These are phyloP conservation scores for Autographa pulchrina DNA, from an alignment of 2,888 invertebrate species.

Conservation along the genomic window DNA sequence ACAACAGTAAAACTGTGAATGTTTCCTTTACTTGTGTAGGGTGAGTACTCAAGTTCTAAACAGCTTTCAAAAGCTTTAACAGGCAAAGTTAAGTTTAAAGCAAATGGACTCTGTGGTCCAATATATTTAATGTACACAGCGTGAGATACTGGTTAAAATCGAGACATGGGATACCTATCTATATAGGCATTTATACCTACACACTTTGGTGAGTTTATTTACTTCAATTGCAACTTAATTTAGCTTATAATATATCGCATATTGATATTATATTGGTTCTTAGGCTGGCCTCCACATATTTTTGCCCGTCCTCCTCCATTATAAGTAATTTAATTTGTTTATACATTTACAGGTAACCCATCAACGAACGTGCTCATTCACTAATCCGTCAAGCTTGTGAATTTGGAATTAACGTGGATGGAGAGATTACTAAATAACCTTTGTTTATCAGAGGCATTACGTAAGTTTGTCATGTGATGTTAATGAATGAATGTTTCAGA, in stretches of 20 bases:
- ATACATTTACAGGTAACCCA: neutral
- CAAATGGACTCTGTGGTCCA: slow-evolving; percentile 16
- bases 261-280: no score
- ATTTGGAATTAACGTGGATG: neutral
- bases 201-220: slow-evolving; percentile 15
- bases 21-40: slow-evolving; percentile 61
- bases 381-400: neutral
- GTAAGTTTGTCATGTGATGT: neutral
- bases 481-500: neutral
- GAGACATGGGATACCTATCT: neutral
- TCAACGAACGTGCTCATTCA: neutral
- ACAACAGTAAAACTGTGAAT: slow-evolving; percentile 71
- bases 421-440: slow-evolving; percentile 1
- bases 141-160: slow-evolving; percentile 20
- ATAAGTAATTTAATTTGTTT: no score
- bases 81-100: slow-evolving; percentile 29
- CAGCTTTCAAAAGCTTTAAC: slow-evolving; percentile 21
- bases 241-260: no score
- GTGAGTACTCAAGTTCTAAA: slow-evolving; percentile 56
- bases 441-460: neutral
- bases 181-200: no score
- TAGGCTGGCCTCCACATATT: no score
- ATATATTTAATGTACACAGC: slow-evolving; percentile 25
- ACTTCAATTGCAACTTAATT: slow-evolving; percentile 5
- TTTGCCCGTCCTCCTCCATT: no score